Evolutionary conservation across 23 tunicate genomes (phyloP).

Genomic region (Halocynthia aurantium): DNA sequence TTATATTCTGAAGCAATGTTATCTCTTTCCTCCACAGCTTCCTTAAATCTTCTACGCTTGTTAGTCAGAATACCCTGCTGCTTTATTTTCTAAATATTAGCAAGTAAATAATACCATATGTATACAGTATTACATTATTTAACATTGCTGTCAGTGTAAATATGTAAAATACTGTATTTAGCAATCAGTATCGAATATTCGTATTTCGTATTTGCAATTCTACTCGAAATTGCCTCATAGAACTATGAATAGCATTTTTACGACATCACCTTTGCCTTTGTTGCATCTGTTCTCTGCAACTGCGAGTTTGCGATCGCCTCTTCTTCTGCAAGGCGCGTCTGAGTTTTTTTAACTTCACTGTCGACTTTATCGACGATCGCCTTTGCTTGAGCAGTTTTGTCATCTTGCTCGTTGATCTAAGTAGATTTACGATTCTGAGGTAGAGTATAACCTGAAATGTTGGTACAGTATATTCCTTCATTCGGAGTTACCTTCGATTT

Average conservation of each 20-base stretch:
- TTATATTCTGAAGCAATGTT: background rate
- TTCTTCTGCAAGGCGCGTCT: background rate
- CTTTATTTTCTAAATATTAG: constrained; percentile 1
- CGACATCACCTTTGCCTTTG: background rate
- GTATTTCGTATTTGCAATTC: no score
- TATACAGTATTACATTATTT: background rate
- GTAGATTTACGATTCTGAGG: no score
- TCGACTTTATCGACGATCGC: background rate
- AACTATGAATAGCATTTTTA: no score
- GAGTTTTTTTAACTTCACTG: background rate
- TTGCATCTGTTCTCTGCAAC: background rate
- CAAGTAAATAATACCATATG: background rate
- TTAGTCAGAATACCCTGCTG: background rate
- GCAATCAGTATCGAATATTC: no score
- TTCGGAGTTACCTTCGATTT: background rate
- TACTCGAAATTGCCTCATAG: no score
- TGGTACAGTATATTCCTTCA: no score
- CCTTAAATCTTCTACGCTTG: background rate
- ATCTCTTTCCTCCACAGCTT: constrained; percentile 2
- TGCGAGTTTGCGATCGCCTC: background rate
- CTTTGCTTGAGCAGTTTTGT: background rate
- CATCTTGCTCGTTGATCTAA: constrained; percentile 4
- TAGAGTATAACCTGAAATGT: no score
- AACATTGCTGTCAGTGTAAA: background rate
- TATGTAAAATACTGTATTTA: no score